Base-by-base conservation (phyloP, 2,888 invertebrate genomes). In the Drosophila formosana region DNA sequence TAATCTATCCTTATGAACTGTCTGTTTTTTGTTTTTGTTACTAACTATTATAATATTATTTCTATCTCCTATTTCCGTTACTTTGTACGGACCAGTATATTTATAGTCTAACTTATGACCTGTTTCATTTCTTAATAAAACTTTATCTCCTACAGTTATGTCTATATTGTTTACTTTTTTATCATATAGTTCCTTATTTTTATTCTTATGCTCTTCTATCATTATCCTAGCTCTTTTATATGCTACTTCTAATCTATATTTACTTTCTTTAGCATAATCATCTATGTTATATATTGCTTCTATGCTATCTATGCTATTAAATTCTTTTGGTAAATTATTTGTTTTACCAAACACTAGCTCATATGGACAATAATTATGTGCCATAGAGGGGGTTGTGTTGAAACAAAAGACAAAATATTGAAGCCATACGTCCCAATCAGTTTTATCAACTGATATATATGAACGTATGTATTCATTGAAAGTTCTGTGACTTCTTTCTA, bases 341-440 rank as follows among this genome's bases (percentile, higher is more conserved):
- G 45, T 45, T 23, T 23, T 45, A 45, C 45, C 45, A 1, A n/a
- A 51, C 25, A 51, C 51, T 37, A 39, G 11, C 8, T 52, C 51
- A 37, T 39, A 52, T 52, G 51, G 37, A 51, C 26, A 61, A 18
- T 52, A 61, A 45, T 11, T 51, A 34, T 60, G 51, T 41, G 30
- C 23, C n/a, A 25, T 43, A 2, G 55, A 55, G 8, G 46, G 56
- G 11, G 55, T 56, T 5, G 45, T 43, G 9, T 45, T 56, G 13
- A 45, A 56, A 56, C 45, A 43, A 3, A 4, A 34, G 0, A 61
- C 61, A 28, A 61, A 61, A n/a, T 61, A 52, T 46, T 52, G 50
- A 11, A 61, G 11, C 60, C 50, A 61, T 61, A 51, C 37, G 51
- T 61, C 60, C 60, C 60, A 61, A 51, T 61, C 60, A 34, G 60